Conservation (phyloP, 92 coral and sea anemone genomes). For the Actinernus sp. region DNA sequence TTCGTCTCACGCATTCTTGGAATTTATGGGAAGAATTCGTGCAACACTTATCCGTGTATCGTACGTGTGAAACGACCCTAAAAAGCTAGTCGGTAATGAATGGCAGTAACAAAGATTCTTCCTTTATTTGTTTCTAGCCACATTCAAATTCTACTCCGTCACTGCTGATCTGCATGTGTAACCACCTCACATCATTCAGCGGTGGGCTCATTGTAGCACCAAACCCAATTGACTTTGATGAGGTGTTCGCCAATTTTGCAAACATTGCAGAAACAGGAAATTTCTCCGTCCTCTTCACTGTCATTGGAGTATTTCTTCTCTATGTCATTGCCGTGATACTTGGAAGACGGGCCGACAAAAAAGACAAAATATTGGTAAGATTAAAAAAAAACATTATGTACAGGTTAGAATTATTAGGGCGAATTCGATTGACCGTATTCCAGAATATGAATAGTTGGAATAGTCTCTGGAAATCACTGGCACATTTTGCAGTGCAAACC, state of each 20-base stretch:
- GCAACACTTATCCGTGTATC: no score
- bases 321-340: conserved; percentile 71
- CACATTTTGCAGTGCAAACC: no score
- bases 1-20: no score
- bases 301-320: conserved; percentile 66
- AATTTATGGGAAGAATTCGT: no score
- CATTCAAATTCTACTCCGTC: conserved; percentile 76
- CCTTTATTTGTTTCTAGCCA: conserved; percentile 60
- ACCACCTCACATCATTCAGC: conserved; percentile 90
- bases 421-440: no score
- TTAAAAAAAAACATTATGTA: no score
- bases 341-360: conserved; percentile 74
- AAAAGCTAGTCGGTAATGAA: no score
- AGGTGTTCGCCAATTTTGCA: conserved; percentile 66
- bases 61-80: no score
- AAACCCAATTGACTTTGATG: conserved; percentile 77
- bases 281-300: conserved; percentile 76
- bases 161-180: conserved; percentile 75
- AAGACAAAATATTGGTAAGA: conserved; percentile 66
- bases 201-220: conserved; percentile 83
- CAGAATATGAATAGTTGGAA: no score
- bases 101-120: no score
- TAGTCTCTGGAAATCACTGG: no score
- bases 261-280: conserved; percentile 72
- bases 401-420: no score